phyloP scores from a whole-genome alignment of 2,797 vertebrate species.

The Lateolabrax maculatus region DNA sequence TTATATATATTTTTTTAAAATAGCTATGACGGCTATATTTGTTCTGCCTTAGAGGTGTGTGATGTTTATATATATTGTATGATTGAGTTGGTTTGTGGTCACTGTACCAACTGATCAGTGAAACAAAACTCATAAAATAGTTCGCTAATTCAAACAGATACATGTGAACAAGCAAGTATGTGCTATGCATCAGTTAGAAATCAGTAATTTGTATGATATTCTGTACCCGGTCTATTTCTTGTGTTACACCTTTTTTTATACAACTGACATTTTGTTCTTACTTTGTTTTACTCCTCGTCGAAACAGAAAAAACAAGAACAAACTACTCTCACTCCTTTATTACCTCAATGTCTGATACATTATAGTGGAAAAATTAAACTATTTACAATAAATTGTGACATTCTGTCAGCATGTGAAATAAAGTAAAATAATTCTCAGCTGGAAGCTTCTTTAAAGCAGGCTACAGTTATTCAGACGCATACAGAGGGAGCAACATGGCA shows the following conservation, averaged over 20 bases:
- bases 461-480: conserved; percentile 61
- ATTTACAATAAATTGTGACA: conserved; percentile 82
- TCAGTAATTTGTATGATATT: conserved; percentile 9
- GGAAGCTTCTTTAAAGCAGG: conserved; percentile 76
- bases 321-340: conserved; percentile 78
- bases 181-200: conserved; percentile 31
- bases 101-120: not conserved
- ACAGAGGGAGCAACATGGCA: conserved; percentile 50
- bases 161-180: conserved; percentile 39
- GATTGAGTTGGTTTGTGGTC: not conserved
- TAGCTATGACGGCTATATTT: not conserved
- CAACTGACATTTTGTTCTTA: not conserved
- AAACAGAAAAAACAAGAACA: conserved; percentile 38
- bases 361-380: conserved; percentile 78
- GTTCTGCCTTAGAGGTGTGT: conserved; percentile 6
- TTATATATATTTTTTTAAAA: not conserved
- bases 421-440: conserved; percentile 66
- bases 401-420: conserved; percentile 67
- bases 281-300: not conserved
- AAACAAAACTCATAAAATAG: conserved; percentile 15
- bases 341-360: conserved; percentile 76
- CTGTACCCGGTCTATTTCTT: not conserved
- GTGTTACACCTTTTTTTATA: not conserved
- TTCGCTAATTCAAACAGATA: too few species aligned
- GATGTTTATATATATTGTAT: conserved; percentile 1